Base-by-base conservation (phyloP, 2,113 vertebrate species). In the Labrus mixtus region DNA sequence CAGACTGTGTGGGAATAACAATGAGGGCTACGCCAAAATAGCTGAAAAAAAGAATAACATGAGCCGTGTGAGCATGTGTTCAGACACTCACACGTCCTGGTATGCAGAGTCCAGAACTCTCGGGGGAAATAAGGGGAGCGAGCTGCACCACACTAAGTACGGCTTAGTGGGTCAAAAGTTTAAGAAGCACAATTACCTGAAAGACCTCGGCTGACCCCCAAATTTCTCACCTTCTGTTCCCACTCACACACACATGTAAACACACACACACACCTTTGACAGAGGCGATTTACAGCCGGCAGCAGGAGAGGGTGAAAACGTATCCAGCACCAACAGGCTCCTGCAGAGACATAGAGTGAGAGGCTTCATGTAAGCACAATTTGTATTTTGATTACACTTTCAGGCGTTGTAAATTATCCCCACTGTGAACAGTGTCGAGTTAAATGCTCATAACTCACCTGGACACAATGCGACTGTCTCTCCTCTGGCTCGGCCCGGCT, bases 121-220 rank as follows among this genome's bases (percentile, higher is more conserved):
- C 81, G 1, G 55, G 90, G 91, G 88, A 92, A 92, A 91, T 88
- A 89, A 89, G 81, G 75, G 73, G 72, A 83, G 82, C 73, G 37
- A 77, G 82, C 82, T 78, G 59, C 86, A 74, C 39, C 77, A 76
- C 63, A 73, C 85, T 91, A 90, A 90, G 88, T 81, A 86, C 73
- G 71, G 81, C 86, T 90, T 89, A 91, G 89, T 48, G 76, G 93
- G 92, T 93, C 93, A 93, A 91, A 91, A 89, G 92, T 93, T 93
- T 92, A 94, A 88, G 80, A 90, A 89, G 83, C 83, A 82, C 91
- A 92, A 93, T 93, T 92, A 95, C 92, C 92, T 92, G 89, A 81
- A 87, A 78, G 89, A 85, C 90, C 92, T 90, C 74, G 13, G 61
- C 45, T 89, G 89, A 93, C 89, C 89, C 83, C 78, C 73, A 78